phyloP scores from a whole-genome alignment of 2,888 invertebrate species.

The Sinohyriopsis cumingii region DNA sequence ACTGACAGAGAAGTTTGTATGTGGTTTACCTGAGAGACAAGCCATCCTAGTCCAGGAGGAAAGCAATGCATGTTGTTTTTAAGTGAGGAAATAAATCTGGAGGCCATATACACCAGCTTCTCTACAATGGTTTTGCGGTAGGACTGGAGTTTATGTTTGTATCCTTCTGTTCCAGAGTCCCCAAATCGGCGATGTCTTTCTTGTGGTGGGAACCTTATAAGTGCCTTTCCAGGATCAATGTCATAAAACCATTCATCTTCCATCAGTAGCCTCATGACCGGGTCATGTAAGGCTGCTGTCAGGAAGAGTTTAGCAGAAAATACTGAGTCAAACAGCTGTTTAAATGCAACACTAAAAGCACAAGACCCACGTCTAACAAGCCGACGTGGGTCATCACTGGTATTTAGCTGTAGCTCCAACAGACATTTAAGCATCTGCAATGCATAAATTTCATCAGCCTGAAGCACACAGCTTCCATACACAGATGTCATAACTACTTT shows the following conservation, averaged over 20 bases:
- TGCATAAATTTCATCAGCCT: constrained; percentile 80
- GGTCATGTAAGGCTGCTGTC: constrained; percentile 91
- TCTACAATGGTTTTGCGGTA: constrained; percentile 84
- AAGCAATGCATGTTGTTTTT: constrained; percentile 90
- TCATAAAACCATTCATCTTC: constrained; percentile 94
- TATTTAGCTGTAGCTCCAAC: constrained; percentile 82
- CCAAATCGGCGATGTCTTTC: constrained; percentile 83
- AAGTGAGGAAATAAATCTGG: constrained; percentile 86
- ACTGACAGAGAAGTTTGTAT: background rate
- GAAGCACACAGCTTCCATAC: constrained; percentile 83
- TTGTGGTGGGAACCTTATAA: constrained; percentile 79
- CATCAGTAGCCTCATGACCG: constrained; percentile 90
- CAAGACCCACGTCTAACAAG: constrained; percentile 86
- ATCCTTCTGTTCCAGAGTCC: constrained; percentile 82
- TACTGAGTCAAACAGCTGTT: constrained; percentile 89
- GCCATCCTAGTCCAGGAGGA: constrained; percentile 89
- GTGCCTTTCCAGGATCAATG: constrained; percentile 87
- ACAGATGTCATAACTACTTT: constrained; percentile 54
- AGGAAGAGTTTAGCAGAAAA: constrained; percentile 94
- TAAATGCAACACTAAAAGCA: constrained; percentile 89
- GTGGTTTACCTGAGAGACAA: constrained; percentile 81
- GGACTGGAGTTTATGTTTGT: constrained; percentile 81
- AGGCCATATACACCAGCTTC: constrained; percentile 85
- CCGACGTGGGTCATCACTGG: constrained; percentile 79
- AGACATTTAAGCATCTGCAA: constrained; percentile 73